Conservation (phyloP, 2,113 vertebrate species). For the Harpagus bidentatus region DNA sequence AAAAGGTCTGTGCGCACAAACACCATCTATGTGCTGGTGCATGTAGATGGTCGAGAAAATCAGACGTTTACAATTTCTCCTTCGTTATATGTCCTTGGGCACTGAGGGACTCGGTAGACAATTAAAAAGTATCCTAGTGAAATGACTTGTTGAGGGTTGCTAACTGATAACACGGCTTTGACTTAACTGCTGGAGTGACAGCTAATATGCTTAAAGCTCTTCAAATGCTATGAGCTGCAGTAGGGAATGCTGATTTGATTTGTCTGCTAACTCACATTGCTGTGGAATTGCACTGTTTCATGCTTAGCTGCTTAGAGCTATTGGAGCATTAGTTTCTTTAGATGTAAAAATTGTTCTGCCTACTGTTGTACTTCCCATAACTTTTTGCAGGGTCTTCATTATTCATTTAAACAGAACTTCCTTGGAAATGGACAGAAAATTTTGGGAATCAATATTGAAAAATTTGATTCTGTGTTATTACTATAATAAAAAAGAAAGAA, state of each 20-base stretch:
- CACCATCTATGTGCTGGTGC: background rate
- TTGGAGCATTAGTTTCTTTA: background rate
- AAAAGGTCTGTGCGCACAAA: fast-evolving
- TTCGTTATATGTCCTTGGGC: background rate
- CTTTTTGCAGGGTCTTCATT: background rate
- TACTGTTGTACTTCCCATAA: background rate
- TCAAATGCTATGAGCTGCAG: background rate
- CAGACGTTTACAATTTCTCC: background rate
- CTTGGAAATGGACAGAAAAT: background rate
- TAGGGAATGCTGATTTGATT: background rate
- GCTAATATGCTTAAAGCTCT: background rate
- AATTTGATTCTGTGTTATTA: background rate
- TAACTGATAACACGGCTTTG: background rate
- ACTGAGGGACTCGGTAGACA: background rate
- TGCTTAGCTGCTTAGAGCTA: background rate
- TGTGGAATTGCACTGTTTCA: background rate
- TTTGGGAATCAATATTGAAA: background rate
- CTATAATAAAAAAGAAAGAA: background rate
- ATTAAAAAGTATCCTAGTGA: fast-evolving
- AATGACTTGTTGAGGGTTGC: background rate
- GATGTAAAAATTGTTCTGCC: background rate
- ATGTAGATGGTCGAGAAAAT: background rate
- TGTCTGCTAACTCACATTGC: background rate
- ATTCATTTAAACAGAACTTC: background rate
- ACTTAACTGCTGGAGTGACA: background rate